Percentiles rank a stretch among this genome's conserved stretches.
Conservation (phyloP, 2,888 invertebrate species). For the Drosophila prostipennis region DNA sequence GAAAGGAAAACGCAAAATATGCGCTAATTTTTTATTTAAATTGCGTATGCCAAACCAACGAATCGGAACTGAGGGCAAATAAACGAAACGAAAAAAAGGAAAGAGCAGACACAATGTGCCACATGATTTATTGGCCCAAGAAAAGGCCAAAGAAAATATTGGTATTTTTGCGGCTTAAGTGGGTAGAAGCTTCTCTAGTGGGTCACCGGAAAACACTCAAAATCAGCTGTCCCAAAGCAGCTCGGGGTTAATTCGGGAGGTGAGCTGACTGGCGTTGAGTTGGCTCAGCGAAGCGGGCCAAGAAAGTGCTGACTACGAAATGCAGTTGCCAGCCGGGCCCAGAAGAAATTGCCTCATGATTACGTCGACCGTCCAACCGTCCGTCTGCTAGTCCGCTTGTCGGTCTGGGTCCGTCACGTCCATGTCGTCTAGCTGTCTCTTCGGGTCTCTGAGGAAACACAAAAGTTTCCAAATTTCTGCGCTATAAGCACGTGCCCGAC, state of each 20-base stretch:
- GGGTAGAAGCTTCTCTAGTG: conserved; percentile 44
- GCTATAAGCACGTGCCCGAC: conserved; percentile 70
- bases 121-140: conserved; percentile 69
- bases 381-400: conserved; percentile 4
- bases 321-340: conserved; percentile 60
- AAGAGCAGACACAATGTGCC: conserved; percentile 49
- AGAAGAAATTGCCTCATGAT: conserved; percentile 75
- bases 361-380: conserved; percentile 55
- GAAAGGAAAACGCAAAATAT: conserved; percentile 37
- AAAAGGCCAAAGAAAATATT: conserved; percentile 40
- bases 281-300: conserved; percentile 19
- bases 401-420: conserved; percentile 60
- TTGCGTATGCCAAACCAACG: conserved; percentile 58
- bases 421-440: conserved; percentile 69
- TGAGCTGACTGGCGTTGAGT: conserved; percentile 10
- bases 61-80: conserved; percentile 27
- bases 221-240: conserved; percentile 58
- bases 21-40: conserved; percentile 56
- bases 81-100: conserved; percentile 3
- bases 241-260: conserved; percentile 27
- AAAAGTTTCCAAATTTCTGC: conserved; percentile 70
- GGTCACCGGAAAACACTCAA: conserved; percentile 60
- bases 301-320: conserved; percentile 63
- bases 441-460: conserved; percentile 70
- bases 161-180: conserved; percentile 26